Evolutionary conservation across 2,113 vertebrate species (phyloP).

Genomic region (Rafetus swinhoei): DNA sequence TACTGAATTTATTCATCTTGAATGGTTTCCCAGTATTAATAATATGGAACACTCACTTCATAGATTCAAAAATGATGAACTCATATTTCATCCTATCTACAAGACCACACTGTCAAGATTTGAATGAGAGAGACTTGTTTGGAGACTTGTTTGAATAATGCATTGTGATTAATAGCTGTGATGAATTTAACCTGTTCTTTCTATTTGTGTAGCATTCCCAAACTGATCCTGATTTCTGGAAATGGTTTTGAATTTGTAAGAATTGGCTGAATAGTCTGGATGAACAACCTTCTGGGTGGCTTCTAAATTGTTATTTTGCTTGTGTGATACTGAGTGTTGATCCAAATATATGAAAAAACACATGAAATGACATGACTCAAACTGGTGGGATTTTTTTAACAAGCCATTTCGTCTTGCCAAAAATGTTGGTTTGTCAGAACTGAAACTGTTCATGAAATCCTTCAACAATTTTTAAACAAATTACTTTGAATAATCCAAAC

Average conservation of each 20-base stretch:
- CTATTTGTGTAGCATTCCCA: neutral
- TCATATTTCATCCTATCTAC: neutral
- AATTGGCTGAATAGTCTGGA: neutral
- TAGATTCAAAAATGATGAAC: neutral
- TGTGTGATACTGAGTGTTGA: neutral
- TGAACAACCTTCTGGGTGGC: neutral
- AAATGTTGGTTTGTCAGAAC: neutral
- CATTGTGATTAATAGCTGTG: neutral
- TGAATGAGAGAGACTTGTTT: neutral
- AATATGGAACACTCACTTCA: neutral
- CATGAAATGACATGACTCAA: neutral
- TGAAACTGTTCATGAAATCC: neutral
- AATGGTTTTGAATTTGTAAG: neutral
- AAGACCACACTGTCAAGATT: neutral
- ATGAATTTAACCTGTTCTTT: neutral
- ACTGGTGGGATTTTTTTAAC: no score
- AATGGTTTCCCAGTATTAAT: conserved; percentile 15
- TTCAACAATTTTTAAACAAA: neutral
- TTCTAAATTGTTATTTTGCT: neutral
- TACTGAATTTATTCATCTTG: conserved; percentile 23
- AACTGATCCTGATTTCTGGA: neutral
- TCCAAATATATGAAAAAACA: neutral
- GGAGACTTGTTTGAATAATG: neutral
- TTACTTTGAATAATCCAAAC: neutral
- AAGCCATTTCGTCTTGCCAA: no score